Percentiles rank a stretch among this genome's conserved stretches.
These are phyloP conservation scores for Drosophila demipolita DNA, from an alignment of 2,888 invertebrate species.

Conservation along the genomic window DNA sequence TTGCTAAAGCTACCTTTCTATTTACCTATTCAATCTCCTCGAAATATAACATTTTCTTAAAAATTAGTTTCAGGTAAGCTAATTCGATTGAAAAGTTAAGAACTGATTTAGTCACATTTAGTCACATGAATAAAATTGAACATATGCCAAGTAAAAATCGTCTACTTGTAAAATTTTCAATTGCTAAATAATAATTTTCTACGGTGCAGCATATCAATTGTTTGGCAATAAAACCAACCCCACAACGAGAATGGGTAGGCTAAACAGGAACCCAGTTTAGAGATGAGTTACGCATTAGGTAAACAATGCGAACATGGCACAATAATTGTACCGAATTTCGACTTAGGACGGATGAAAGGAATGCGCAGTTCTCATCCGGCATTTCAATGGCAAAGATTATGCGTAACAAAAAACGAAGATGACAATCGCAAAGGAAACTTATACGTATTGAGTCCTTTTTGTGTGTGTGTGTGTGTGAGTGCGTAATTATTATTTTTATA, in stretches of 20 bases:
- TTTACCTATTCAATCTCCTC: neutral
- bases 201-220: conserved; percentile 50
- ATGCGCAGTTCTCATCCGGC: conserved; percentile 56
- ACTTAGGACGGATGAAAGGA: conserved; percentile 52
- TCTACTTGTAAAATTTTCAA: neutral
- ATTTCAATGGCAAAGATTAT: conserved; percentile 62
- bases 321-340: conserved; percentile 61
- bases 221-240: conserved; percentile 61
- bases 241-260: conserved; percentile 24
- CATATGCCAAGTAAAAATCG: neutral
- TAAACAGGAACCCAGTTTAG: conserved; percentile 30
- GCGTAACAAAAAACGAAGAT: conserved; percentile 45
- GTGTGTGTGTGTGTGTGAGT: conserved; percentile 22
- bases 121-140: too few relatives aligned
- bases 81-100: neutral
- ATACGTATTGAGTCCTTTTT: conserved; percentile 5
- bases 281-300: conserved; percentile 53
- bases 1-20: too few relatives aligned
- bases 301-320: conserved; percentile 46
- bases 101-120: neutral
- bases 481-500: conserved; percentile 69
- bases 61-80: neutral
- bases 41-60: neutral
- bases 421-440: conserved; percentile 53
- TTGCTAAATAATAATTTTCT: neutral